phyloP scores from a whole-genome alignment of 1,140 invertebrate species.

The Philopotamus ludificatus region DNA sequence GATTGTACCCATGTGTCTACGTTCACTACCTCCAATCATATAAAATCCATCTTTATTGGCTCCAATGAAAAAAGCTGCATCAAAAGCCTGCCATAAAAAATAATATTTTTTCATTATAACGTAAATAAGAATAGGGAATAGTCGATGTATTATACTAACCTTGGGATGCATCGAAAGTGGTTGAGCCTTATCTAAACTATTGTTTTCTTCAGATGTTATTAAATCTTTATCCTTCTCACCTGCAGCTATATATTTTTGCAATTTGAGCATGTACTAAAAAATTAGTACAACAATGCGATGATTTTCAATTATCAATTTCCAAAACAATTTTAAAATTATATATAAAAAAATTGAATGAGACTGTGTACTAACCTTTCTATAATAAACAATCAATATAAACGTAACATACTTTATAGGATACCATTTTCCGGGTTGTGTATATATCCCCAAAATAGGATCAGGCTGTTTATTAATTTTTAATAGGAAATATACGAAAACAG shows the following conservation, averaged over 20 bases:
- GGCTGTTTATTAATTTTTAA: conserved; percentile 44
- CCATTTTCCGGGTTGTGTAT: conserved; percentile 61
- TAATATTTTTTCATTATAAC: not conserved
- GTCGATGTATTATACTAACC: conserved; percentile 47
- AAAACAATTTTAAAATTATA: too few relatives aligned
- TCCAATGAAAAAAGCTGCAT: conserved; percentile 62
- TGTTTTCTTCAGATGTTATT: not conserved
- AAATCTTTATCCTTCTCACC: too few relatives aligned
- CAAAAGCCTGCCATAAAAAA: conserved; percentile 57
- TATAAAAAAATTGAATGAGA: conserved; percentile 15
- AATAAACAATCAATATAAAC: conserved; percentile 57
- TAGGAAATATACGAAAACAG: too few relatives aligned
- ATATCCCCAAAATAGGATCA: conserved; percentile 59
- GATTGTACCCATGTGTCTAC: conserved; percentile 56
- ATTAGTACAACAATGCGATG: not conserved
- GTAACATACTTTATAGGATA: conserved; percentile 62
- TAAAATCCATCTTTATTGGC: conserved; percentile 55
- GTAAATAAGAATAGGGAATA: not conserved
- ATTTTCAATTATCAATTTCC: conserved; percentile 1
- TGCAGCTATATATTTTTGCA: too few relatives aligned
- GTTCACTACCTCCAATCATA: conserved; percentile 56
- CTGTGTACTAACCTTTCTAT: conserved; percentile 54
- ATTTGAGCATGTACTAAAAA: too few relatives aligned
- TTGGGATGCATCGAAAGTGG: conserved; percentile 59
- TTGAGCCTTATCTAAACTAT: conserved; percentile 61